phyloP scores from a whole-genome alignment of 1,140 invertebrate genomes.

The Melipona quadrifasciata region DNA sequence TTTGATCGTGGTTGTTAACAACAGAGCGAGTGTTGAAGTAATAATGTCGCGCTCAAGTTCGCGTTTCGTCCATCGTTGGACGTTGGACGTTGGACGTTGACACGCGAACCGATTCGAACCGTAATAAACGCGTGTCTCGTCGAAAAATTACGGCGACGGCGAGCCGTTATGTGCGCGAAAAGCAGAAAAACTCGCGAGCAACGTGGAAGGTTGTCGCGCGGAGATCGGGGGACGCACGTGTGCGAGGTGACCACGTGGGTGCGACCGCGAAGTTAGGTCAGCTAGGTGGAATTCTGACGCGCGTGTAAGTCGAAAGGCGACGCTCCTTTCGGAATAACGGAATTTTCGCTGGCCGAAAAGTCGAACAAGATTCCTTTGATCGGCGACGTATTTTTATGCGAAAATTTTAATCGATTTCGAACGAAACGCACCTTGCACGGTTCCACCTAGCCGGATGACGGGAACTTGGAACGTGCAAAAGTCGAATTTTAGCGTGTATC shows the following conservation, averaged over 20 bases:
- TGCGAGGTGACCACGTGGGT: slow-evolving; percentile 28
- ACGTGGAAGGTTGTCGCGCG: slow-evolving; percentile 26
- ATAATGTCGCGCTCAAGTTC: too few species aligned
- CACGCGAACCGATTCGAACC: neutral
- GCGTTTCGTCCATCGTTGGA: neutral
- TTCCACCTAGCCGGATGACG: too few species aligned
- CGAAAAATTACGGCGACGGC: neutral
- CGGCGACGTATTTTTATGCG: too few species aligned
- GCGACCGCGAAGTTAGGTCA: slow-evolving; percentile 54
- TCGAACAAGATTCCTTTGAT: too few species aligned
- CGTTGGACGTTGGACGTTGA: neutral
- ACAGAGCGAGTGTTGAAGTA: too few species aligned
- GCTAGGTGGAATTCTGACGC: slow-evolving; percentile 57
- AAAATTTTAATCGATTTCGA: slow-evolving; percentile 55
- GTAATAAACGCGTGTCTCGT: too few species aligned
- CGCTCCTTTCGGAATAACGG: slow-evolving; percentile 39
- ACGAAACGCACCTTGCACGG: too few species aligned
- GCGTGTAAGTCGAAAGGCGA: slow-evolving; percentile 60
- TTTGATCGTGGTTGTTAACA: too few species aligned
- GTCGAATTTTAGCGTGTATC: too few species aligned
- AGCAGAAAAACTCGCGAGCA: slow-evolving; percentile 38
- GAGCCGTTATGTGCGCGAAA: slow-evolving; percentile 62
- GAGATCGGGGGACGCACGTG: slow-evolving; percentile 1
- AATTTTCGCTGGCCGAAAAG: neutral
- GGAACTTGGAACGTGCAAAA: too few species aligned